Percentiles rank a stretch among this genome's conserved stretches.
These are phyloP conservation scores for Anolis carolinensis DNA, from an alignment of 2,113 vertebrate genomes.

Conservation along the genomic window DNA sequence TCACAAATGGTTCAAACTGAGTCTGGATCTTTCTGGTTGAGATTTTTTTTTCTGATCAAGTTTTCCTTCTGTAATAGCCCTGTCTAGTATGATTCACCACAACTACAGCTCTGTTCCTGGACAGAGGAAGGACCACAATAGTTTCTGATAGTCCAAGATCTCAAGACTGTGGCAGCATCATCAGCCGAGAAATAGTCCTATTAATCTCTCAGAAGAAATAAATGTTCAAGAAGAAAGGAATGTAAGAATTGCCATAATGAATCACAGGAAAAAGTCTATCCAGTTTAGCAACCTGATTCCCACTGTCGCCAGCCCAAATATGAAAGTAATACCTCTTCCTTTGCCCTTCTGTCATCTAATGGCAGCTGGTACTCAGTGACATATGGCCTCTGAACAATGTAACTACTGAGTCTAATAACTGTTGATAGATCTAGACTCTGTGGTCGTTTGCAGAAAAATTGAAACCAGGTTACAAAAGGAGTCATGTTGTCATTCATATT, in stretches of 20 bases:
- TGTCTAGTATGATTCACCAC: too few species aligned
- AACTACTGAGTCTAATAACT: not conserved
- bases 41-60: not conserved
- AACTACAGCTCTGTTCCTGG: not conserved
- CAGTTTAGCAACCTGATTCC: not conserved
- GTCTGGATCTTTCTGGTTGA: not conserved
- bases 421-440: not conserved
- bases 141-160: not conserved
- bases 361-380: not conserved
- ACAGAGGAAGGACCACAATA: not conserved
- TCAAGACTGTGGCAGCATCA: too few species aligned
- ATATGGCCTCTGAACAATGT: not conserved
- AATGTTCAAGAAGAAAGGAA: not conserved
- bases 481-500: constrained; percentile 31
- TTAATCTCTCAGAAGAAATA: not conserved
- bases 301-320: not conserved
- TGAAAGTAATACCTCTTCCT: too few species aligned
- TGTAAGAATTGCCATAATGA: not conserved
- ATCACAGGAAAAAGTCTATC: not conserved
- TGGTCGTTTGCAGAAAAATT: constrained; percentile 38
- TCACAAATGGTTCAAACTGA: not conserved
- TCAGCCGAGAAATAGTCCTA: not conserved
- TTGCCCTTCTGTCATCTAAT: too few species aligned
- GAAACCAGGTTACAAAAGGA: not conserved
- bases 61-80: too few species aligned